These are phyloP conservation scores for Cotesia congregata DNA, from an alignment of 2,888 invertebrate genomes.

Conservation along the genomic window DNA sequence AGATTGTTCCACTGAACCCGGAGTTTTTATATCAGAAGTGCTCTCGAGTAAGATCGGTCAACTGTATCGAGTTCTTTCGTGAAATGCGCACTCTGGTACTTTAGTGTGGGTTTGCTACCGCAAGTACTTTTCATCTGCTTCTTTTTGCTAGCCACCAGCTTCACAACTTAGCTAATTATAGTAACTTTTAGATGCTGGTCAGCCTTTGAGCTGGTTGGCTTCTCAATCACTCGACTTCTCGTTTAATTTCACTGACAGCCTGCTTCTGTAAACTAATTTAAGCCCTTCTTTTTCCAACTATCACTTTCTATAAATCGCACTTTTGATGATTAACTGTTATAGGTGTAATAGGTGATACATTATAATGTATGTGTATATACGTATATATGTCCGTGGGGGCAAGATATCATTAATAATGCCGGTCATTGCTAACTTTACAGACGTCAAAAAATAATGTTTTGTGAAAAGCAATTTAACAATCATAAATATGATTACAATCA, in stretches of 20 bases:
- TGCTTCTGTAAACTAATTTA: background rate
- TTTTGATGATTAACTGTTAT: too few species aligned
- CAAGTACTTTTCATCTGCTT: slow-evolving; percentile 29
- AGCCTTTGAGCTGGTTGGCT: slow-evolving; percentile 16
- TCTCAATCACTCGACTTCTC: background rate
- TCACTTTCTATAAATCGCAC: too few species aligned
- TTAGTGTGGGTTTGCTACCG: slow-evolving; percentile 14
- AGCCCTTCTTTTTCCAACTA: too few species aligned
- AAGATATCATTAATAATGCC: too few species aligned
- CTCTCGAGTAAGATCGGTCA: slow-evolving; percentile 24
- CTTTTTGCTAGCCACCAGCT: slow-evolving; percentile 25
- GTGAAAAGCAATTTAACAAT: too few species aligned
- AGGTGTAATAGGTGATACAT: too few species aligned
- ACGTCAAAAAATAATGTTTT: too few species aligned
- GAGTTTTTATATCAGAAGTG: background rate
- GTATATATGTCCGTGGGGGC: too few species aligned
- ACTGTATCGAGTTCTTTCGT: slow-evolving; percentile 37
- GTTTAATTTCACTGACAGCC: slow-evolving; percentile 15
- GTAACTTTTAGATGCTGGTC: slow-evolving; percentile 25
- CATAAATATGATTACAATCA: too few species aligned
- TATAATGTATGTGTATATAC: too few species aligned
- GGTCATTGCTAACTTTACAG: too few species aligned
- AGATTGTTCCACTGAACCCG: background rate
- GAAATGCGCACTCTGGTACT: slow-evolving; percentile 13
- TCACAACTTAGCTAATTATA: slow-evolving; percentile 26